phyloP scores from a whole-genome alignment of 2,888 invertebrate species.

The Oxytorus armatus region DNA sequence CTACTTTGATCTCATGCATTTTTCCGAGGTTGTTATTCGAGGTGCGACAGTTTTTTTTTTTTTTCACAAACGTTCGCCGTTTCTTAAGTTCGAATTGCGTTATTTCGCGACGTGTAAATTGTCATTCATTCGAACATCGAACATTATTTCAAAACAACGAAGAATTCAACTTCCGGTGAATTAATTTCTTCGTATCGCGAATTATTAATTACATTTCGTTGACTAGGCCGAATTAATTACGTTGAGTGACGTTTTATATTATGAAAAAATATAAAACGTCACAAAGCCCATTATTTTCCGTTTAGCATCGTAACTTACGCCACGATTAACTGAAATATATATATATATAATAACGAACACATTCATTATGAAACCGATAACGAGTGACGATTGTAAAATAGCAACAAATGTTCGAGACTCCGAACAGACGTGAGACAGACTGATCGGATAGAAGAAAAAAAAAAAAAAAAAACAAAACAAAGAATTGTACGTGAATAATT shows the following conservation, averaged over 20 bases:
- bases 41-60: neutral
- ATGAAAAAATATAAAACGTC: too few relatives aligned
- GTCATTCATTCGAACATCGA: too few relatives aligned
- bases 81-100: neutral
- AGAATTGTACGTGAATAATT: constrained; percentile 47
- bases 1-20: neutral
- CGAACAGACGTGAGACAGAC: constrained; percentile 8
- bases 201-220: too few relatives aligned
- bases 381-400: constrained; percentile 36
- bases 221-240: too few relatives aligned
- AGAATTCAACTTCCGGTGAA: too few relatives aligned
- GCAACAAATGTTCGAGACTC: constrained; percentile 28
- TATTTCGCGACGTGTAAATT: too few relatives aligned
- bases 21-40: neutral
- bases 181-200: too few relatives aligned
- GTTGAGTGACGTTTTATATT: too few relatives aligned
- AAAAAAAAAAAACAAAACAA: constrained; percentile 14
- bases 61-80: neutral
- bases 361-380: constrained; percentile 22
- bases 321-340: neutral
- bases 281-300: too few relatives aligned
- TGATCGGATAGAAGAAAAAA: constrained; percentile 10
- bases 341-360: neutral
- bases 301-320: too few relatives aligned
- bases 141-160: too few relatives aligned